These are phyloP conservation scores for Syritta pipiens DNA, from an alignment of 2,888 invertebrate species.

Conservation along the genomic window DNA sequence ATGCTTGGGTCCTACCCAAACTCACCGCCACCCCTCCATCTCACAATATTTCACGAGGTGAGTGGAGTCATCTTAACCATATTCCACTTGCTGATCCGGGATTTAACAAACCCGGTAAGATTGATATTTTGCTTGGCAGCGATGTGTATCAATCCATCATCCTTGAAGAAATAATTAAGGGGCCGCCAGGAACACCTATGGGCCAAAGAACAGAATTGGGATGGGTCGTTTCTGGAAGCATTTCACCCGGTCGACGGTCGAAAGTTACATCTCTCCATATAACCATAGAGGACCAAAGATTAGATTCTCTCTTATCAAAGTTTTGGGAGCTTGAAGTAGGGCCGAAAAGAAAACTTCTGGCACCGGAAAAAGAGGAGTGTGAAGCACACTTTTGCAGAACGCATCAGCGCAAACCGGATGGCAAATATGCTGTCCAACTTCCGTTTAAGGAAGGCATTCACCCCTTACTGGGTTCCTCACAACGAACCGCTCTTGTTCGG, in stretches of 20 bases:
- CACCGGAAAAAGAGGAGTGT: background rate
- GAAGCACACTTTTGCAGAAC: slow-evolving; percentile 10
- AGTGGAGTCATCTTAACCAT: slow-evolving; percentile 1
- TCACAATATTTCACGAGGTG: background rate
- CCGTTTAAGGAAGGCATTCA: slow-evolving; percentile 7
- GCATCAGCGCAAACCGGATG: background rate
- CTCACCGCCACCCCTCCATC: background rate
- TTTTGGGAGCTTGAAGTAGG: slow-evolving; percentile 30
- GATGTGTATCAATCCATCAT: slow-evolving; percentile 8
- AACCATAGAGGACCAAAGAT: background rate
- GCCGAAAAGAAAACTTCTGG: background rate
- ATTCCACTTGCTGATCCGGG: background rate
- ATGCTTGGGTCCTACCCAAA: slow-evolving; percentile 11
- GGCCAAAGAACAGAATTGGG: slow-evolving; percentile 3
- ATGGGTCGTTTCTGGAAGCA: background rate
- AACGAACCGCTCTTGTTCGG: background rate
- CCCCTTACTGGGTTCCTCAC: slow-evolving; percentile 4
- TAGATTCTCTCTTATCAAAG: background rate
- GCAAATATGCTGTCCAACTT: slow-evolving; percentile 1
- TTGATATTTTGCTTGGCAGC: slow-evolving; percentile 11
- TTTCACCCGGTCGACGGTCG: background rate
- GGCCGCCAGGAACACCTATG: background rate
- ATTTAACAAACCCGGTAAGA: background rate
- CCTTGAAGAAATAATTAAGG: slow-evolving; percentile 4
- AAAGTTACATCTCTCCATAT: background rate